Conservation (phyloP, 2,113 vertebrate genomes). For the Tachysurus vachellii region DNA sequence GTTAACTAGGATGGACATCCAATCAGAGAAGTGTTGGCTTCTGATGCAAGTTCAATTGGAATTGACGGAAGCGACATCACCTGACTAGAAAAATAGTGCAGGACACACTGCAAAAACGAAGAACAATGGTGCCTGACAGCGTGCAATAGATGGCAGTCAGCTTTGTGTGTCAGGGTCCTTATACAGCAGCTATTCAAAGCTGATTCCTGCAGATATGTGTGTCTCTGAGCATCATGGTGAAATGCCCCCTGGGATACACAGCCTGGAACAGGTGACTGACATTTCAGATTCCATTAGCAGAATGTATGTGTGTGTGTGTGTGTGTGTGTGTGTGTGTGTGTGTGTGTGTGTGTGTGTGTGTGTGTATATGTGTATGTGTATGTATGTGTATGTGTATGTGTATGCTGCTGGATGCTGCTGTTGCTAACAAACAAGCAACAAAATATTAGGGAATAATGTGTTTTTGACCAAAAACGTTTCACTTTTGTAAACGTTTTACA, state of each 20-base stretch:
- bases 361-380: too few species aligned
- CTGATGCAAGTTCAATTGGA: not conserved
- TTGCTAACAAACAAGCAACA: not conserved
- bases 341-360: too few species aligned
- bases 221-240: constrained; percentile 8
- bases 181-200: constrained; percentile 19
- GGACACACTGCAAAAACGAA: not conserved
- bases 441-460: not conserved
- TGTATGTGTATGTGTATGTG: too few species aligned
- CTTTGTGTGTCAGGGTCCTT: not conserved
- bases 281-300: not conserved
- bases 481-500: not conserved
- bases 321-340: too few species aligned
- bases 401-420: not conserved
- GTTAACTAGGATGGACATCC: not conserved
- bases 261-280: not conserved
- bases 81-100: not conserved
- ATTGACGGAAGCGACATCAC: not conserved
- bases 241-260: not conserved
- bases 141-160: not conserved
- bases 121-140: not conserved
- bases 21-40: not conserved
- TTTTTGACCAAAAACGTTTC: too few species aligned
- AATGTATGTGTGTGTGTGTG: not conserved
- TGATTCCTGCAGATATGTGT: not conserved